These are phyloP conservation scores for Tortrix viridana DNA, from an alignment of 2,888 invertebrate genomes.

Conservation along the genomic window DNA sequence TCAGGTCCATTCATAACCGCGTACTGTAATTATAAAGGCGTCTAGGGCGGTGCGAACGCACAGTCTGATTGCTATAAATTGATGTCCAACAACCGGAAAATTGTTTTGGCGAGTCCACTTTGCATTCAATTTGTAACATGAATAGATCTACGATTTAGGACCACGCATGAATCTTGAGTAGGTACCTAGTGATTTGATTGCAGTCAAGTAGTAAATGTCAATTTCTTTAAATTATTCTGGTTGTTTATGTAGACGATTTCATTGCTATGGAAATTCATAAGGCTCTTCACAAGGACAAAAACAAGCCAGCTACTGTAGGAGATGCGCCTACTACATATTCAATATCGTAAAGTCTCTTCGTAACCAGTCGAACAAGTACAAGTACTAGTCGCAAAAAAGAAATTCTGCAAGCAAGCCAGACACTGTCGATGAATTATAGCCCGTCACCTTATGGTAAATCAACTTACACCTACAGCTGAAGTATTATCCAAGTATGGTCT, in stretches of 20 bases:
- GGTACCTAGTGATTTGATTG: conserved; percentile 24
- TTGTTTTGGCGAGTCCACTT: conserved; percentile 52
- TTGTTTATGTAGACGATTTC: conserved; percentile 1
- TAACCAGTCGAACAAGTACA: conserved; percentile 26
- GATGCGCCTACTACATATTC: background rate
- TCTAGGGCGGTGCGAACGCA: conserved; percentile 47
- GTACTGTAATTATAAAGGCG: conserved; percentile 46
- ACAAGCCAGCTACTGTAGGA: background rate
- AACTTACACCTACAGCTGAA: conserved; percentile 9
- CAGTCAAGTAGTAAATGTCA: background rate
- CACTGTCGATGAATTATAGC: conserved; percentile 4
- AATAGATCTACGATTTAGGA: conserved; percentile 16
- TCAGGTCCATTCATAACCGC: conserved; percentile 51
- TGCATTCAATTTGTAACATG: conserved; percentile 42
- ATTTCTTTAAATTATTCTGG: background rate
- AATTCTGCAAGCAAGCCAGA: conserved; percentile 18
- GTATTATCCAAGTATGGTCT: conserved; percentile 16
- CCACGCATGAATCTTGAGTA: conserved; percentile 3
- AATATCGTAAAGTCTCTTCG: conserved; percentile 13
- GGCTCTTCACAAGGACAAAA: background rate
- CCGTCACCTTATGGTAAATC: conserved; percentile 19
- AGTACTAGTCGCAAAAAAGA: conserved; percentile 27
- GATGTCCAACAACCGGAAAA: conserved; percentile 65
- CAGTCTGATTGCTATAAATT: conserved; percentile 66
- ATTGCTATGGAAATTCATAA: background rate